These are phyloP conservation scores for Equus przewalskii DNA, from an alignment of 2,113 vertebrate species.

Conservation along the genomic window DNA sequence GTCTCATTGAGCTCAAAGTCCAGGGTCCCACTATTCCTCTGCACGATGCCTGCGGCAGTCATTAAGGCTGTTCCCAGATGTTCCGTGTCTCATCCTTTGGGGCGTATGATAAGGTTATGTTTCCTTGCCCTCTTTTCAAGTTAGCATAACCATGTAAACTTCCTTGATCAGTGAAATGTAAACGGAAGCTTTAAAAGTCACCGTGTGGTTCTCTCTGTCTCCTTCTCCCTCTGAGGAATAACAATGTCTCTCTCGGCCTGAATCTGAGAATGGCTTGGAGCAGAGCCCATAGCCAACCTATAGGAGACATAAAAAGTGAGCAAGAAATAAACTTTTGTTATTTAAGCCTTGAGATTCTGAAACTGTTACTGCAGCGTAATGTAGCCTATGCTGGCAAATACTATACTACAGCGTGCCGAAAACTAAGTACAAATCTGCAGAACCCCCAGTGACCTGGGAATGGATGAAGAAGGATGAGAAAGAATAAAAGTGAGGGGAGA, in stretches of 20 bases:
- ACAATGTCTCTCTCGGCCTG: background rate
- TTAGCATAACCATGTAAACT: background rate
- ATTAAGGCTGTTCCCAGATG: background rate
- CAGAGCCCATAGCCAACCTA: background rate
- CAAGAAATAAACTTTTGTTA: slow-evolving; percentile 32
- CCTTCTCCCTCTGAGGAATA: background rate
- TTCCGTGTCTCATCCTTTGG: background rate
- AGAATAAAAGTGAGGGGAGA: background rate
- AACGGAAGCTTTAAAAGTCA: background rate
- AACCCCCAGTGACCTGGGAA: background rate
- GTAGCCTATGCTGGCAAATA: background rate
- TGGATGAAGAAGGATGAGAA: background rate
- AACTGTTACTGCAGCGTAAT: background rate
- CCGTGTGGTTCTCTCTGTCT: background rate
- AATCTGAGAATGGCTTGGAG: background rate
- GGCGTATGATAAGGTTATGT: background rate
- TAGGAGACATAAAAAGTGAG: background rate
- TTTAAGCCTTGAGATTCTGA: background rate
- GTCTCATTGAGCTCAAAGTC: background rate
- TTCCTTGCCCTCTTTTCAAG: background rate
- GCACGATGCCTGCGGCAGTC: background rate
- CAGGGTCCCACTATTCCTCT: background rate
- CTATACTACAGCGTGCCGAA: background rate
- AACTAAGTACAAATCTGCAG: background rate
- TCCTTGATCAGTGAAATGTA: slow-evolving; percentile 11